Evolutionary conservation across 2,888 invertebrate species (phyloP).

Genomic region (Tetheella fluctuosa): DNA sequence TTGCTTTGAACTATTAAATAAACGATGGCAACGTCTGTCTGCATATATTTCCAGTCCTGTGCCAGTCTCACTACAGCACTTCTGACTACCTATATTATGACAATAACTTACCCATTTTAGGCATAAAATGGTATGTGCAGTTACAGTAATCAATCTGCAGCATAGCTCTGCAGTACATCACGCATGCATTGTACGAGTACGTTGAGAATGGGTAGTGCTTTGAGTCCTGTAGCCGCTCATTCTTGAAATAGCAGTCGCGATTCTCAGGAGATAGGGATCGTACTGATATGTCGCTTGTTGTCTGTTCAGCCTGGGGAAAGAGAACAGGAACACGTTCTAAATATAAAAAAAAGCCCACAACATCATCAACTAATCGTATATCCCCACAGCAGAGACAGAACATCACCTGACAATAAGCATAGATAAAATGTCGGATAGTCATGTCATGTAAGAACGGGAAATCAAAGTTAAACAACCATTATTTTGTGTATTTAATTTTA

Average conservation of each 20-base stretch:
- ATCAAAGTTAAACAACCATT: too few relatives aligned
- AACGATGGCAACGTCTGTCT: not conserved
- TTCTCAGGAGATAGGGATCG: constrained; percentile 69
- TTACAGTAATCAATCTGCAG: constrained; percentile 82
- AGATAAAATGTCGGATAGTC: too few relatives aligned
- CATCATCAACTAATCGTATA: too few relatives aligned
- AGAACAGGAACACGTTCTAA: not conserved
- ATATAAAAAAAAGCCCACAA: too few relatives aligned
- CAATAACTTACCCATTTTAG: constrained; percentile 72
- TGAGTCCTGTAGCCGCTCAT: constrained; percentile 75
- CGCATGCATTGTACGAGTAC: constrained; percentile 85
- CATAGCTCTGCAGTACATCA: constrained; percentile 83
- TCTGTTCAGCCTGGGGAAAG: constrained; percentile 81
- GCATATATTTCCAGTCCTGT: too few relatives aligned
- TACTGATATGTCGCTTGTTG: constrained; percentile 84
- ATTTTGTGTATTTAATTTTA: too few relatives aligned
- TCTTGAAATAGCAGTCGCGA: constrained; percentile 83
- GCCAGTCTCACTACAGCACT: too few relatives aligned
- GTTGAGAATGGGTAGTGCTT: constrained; percentile 72
- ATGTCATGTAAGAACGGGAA: too few relatives aligned
- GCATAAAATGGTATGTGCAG: constrained; percentile 86
- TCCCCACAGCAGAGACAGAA: too few relatives aligned
- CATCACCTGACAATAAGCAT: too few relatives aligned
- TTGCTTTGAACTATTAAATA: not conserved
- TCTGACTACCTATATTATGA: too few relatives aligned